phyloP scores from a whole-genome alignment of 1,140 invertebrate genomes.

The Planococcus citri region DNA sequence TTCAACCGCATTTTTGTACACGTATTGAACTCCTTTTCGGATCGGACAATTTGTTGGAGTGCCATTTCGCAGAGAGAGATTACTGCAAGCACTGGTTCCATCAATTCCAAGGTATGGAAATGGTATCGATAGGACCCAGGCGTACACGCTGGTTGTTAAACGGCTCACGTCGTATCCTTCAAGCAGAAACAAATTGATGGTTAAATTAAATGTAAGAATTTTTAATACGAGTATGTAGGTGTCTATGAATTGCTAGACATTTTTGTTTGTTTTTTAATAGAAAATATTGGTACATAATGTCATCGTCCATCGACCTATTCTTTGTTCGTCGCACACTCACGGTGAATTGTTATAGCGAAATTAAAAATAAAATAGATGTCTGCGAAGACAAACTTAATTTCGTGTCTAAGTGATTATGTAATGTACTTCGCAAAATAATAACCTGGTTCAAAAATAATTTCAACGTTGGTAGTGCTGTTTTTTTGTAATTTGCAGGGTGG shows the following conservation, averaged over 20 bases:
- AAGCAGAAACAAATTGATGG: constrained; percentile 30
- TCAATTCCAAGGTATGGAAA: constrained; percentile 64
- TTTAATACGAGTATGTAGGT: background rate
- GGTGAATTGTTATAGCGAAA: too few species aligned
- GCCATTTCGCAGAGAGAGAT: constrained; percentile 43
- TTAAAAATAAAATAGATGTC: too few species aligned
- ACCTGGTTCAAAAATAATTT: constrained; percentile 24
- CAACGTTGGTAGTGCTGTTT: constrained; percentile 21
- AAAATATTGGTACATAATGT: too few species aligned
- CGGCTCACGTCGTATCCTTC: constrained; percentile 36
- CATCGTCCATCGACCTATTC: too few species aligned
- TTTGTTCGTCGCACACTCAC: too few species aligned
- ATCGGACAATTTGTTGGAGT: constrained; percentile 49
- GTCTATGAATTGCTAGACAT: too few species aligned
- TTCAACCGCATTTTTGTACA: constrained; percentile 54
- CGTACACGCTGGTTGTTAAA: constrained; percentile 44
- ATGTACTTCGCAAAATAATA: too few species aligned
- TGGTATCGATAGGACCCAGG: constrained; percentile 43
- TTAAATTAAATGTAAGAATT: too few species aligned
- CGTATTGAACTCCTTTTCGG: constrained; percentile 46
- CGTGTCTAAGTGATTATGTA: too few species aligned
- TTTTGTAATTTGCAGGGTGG: constrained; percentile 17
- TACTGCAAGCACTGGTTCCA: constrained; percentile 49
- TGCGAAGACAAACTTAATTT: too few species aligned
- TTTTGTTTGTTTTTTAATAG: too few species aligned